Evolutionary conservation across 2,888 invertebrate genomes (phyloP).

Genomic region (Campopleginae sp.): DNA sequence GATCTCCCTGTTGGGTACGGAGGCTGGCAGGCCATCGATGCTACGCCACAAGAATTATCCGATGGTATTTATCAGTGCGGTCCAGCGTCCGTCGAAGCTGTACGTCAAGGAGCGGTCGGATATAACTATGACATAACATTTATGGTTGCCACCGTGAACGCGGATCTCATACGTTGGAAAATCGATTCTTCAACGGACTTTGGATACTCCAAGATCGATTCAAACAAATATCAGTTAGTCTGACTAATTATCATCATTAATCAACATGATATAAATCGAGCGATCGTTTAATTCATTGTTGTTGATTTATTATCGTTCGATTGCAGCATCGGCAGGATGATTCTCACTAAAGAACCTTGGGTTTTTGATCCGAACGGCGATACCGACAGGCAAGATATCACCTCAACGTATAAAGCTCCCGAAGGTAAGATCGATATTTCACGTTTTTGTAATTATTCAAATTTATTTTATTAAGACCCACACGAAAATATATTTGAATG

Average conservation of each 20-base stretch:
- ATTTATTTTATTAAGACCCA: background rate
- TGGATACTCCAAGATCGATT: constrained; percentile 89
- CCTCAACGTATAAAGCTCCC: constrained; percentile 88
- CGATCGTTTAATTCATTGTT: background rate
- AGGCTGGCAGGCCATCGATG: constrained; percentile 96
- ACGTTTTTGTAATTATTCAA: background rate
- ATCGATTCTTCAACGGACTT: constrained; percentile 87
- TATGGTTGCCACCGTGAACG: constrained; percentile 93
- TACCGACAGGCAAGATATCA: constrained; percentile 90
- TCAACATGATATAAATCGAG: background rate
- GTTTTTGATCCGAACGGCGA: constrained; percentile 90
- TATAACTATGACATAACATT: constrained; percentile 91
- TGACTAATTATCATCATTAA: constrained; percentile 3
- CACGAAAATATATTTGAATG: too few species aligned
- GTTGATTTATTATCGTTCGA: background rate
- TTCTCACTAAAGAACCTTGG: constrained; percentile 91
- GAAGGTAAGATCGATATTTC: constrained; percentile 85
- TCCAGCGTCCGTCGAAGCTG: constrained; percentile 91
- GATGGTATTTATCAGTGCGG: constrained; percentile 91
- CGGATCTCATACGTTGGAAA: constrained; percentile 93
- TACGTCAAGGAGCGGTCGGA: constrained; percentile 91
- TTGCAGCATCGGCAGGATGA: constrained; percentile 89
- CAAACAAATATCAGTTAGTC: constrained; percentile 90
- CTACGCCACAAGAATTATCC: constrained; percentile 93
- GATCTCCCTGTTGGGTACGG: constrained; percentile 92